A percentile compares a stretch with the other conserved stretches of the same genome.
Conservation (phyloP, 2,888 invertebrate species). For the Melitaea athalia region DNA sequence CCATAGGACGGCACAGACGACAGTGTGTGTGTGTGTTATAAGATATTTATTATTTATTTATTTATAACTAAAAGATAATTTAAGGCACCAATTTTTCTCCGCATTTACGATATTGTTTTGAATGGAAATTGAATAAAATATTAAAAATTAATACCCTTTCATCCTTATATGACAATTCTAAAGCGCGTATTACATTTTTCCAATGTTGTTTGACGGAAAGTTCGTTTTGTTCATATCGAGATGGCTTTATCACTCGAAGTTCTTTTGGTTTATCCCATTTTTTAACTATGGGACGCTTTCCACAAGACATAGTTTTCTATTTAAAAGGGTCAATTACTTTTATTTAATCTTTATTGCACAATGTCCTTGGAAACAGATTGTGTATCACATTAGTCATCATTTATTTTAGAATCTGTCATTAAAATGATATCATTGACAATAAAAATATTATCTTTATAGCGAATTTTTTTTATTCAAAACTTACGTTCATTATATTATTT, state of each 20-base stretch:
- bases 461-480: too few species aligned
- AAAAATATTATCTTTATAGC: not conserved
- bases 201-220: conserved; percentile 71
- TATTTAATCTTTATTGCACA: not conserved
- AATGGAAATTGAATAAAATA: not conserved
- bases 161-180: conserved; percentile 72
- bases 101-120: not conserved
- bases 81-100: not conserved
- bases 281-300: conserved; percentile 63
- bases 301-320: conserved; percentile 61
- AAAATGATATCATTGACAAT: not conserved
- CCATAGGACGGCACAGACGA: too few species aligned
- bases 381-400: not conserved
- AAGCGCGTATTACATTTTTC: conserved; percentile 62
- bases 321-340: not conserved
- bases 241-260: conserved; percentile 59
- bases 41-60: too few species aligned
- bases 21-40: too few species aligned
- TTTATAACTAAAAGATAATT: not conserved
- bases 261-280: conserved; percentile 64
- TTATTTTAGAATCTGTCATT: not conserved
- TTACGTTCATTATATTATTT: too few species aligned
- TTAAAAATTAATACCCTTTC: conserved; percentile 58
- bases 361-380: not conserved
- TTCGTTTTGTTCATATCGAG: conserved; percentile 70